Evolutionary conservation across 2,797 vertebrate species (phyloP), one percentile per base, ranked within the genome.

Genomic region (Hippocampus kuda): DNA sequence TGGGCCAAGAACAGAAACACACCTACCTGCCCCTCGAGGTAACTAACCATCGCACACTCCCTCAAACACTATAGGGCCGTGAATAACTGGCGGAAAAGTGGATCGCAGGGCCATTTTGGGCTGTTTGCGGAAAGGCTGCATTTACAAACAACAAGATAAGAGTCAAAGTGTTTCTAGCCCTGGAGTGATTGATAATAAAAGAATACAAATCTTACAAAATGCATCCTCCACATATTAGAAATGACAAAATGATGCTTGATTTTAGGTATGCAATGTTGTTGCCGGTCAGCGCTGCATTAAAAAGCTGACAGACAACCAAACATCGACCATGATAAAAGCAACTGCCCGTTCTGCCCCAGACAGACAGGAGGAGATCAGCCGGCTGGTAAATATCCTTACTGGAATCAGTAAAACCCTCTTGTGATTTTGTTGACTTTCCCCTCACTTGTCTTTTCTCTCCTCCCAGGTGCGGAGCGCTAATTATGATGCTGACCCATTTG

Each of bases 271-370:
- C 89, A 98, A 99, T 84, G 97, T 99, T 53, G 96, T 99, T 81
- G 96, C 97, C 63, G 96, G 97, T 77, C 97, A 99, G 77, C 88
- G 96, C 60, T 99, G 97, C 86, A 99, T 99, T 86, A 98, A 98
- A 91, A 98, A 98, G 83, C 93, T 99, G 38, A 99, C 97, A 0
- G 97, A 99, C 94, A 99, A 98, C 93, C 97, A 99, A 78, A 98
- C 96, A 18, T 99, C 97, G 2, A 98, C 96, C 16, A 99, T 99
- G 97, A 99, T 99, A 86, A 98, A 98, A 92, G 97, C 97, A 38
- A 99, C 97, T 34, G 96, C 96, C 54, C 93, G 96, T 77, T 99
- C 97, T 73, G 97, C 96, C 1, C 96, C 97, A 0, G 96, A 99
- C 79, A 89, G 97, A 70, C 97, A 99, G 71, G 97, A 99, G 82